Evolutionary conservation across 1,140 invertebrate species (phyloP).

Genomic region (Teleopsis dalmanni): DNA sequence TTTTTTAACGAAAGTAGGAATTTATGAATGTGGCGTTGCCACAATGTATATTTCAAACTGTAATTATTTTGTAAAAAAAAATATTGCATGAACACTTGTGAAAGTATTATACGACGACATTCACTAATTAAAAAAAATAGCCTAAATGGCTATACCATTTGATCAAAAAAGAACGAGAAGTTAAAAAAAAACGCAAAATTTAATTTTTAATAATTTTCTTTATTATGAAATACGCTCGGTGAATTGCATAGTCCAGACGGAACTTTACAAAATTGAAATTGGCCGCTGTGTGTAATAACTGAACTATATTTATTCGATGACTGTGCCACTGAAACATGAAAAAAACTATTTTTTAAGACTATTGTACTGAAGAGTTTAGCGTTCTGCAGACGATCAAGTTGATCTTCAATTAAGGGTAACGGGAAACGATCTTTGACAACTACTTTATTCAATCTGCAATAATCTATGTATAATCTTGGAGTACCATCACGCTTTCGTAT

Average conservation of each 20-base stretch:
- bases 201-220: no score
- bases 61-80: no score
- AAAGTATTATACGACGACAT: no score
- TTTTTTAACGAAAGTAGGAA: no score
- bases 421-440: constrained; percentile 4
- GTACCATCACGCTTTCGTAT: constrained; percentile 2
- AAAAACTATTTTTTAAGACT: constrained; percentile 7
- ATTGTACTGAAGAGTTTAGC: constrained; percentile 6
- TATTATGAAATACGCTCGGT: constrained; percentile 7
- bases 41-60: no score
- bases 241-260: constrained; percentile 10
- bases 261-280: constrained; percentile 6
- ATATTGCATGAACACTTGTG: no score
- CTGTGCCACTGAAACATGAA: constrained; percentile 3
- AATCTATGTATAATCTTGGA: constrained; percentile 18
- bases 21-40: no score
- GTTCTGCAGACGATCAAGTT: constrained; percentile 6
- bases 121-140: no score
- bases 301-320: constrained; percentile 2
- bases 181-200: no score
- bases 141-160: no score
- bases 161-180: no score
- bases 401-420: constrained; percentile 7
- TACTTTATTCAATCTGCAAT: constrained; percentile 14
- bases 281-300: constrained; percentile 7